Base-by-base conservation (phyloP, 2,797 vertebrate genomes). In the Gallirallus australis region DNA sequence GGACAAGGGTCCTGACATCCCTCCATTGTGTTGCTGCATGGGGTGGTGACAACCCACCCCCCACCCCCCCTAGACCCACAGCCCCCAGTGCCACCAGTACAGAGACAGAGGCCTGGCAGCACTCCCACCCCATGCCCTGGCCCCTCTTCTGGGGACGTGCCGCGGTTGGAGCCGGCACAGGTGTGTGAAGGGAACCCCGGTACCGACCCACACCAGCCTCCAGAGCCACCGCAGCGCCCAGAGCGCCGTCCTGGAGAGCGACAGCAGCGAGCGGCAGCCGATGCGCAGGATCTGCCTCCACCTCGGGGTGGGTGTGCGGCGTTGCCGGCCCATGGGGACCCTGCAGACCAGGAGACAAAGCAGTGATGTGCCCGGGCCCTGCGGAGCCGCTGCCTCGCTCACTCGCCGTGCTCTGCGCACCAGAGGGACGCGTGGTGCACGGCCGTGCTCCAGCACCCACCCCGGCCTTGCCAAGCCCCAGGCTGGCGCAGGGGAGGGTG, bases 391-490 rank as follows among this genome's bases (percentile, higher is more conserved):
- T 6, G 13, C 33, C 59, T 10, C 0, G 1, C 54, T 21, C 53
- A 2, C 25, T 19, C 2, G 1, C 76, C 23, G 0, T 0, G 7
- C 45, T 15, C 54, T 5, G 14, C 0, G 2, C 31, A 3, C 24
- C 0, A 0, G 0, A 1, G 27, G 30, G 35, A 35, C 6, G 1
- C 1, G 6, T 0, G 31, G 33, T 3, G 66, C 53, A 5, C 24
- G 37, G 0, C 23, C 27, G 1, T 11, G 1, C 0, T 0, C 18
- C 5, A 0, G 45, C 6, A 3, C 3, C 59, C 31, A 23, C 31
- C 40, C 56, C 7, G 0, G 0, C 8, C 15, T 76, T 2, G 0
- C 76, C 6, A 0, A 0, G 37, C 5, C 24, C 60, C 53, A 15
- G 60, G 10, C 27, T 25, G 7, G 30, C 3, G 2, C 23, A 21